Evolutionary conservation across 2,797 vertebrate genomes (phyloP).

Genomic region (Phylloscopus collybita): DNA sequence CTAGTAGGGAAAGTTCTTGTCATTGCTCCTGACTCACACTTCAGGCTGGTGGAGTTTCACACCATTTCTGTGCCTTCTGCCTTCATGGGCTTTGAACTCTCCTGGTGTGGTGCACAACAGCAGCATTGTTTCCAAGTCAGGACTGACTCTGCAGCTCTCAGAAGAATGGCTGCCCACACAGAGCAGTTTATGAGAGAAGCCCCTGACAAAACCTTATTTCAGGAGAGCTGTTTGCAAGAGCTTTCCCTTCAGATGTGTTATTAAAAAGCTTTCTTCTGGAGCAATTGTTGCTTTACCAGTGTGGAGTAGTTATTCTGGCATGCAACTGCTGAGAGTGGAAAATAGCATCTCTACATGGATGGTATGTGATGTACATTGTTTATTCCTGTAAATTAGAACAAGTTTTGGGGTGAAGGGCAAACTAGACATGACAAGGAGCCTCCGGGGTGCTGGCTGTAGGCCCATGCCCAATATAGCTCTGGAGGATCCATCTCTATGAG

Average conservation of each 20-base stretch:
- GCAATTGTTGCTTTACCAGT: neutral
- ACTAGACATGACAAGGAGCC: neutral
- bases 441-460: neutral
- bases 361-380: neutral
- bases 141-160: conserved; percentile 6
- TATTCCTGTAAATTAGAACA: neutral
- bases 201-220: neutral
- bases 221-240: neutral
- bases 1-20: conserved; percentile 33
- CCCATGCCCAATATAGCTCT: neutral
- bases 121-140: neutral
- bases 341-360: neutral
- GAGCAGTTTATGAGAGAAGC: neutral
- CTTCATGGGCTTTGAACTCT: neutral
- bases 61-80: neutral
- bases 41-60: neutral
- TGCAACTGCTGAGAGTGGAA: neutral
- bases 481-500: neutral
- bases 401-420: neutral
- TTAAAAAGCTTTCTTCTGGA: conserved; percentile 28
- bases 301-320: neutral
- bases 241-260: conserved; percentile 5
- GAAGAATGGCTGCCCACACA: neutral
- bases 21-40: conserved; percentile 4
- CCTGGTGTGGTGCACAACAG: neutral